A percentile compares a stretch with the other conserved stretches of the same genome.
Conservation (phyloP, 2,888 invertebrate species). For the Globia sparganii region DNA sequence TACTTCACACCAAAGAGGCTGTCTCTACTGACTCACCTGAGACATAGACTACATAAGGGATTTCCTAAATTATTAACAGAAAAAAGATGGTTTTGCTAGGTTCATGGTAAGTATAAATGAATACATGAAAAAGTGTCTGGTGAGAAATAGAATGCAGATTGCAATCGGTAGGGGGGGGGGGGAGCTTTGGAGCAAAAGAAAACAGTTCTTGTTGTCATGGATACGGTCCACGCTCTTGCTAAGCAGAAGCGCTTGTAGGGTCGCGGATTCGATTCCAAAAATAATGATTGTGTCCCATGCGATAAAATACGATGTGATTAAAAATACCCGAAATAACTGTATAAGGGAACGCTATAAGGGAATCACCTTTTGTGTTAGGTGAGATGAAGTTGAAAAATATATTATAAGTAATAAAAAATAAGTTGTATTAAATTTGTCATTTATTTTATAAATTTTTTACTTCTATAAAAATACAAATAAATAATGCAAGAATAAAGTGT, state of each 20-base stretch:
- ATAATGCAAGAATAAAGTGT: constrained; percentile 36
- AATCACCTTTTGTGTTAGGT: not conserved
- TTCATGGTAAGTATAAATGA: not conserved
- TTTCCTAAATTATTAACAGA: constrained; percentile 27
- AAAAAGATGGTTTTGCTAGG: not conserved
- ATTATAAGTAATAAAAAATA: not conserved
- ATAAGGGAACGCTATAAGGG: no score
- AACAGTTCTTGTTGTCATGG: not conserved
- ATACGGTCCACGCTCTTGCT: not conserved
- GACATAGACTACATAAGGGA: constrained; percentile 18
- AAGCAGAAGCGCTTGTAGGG: not conserved
- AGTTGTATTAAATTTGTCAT: constrained; percentile 7
- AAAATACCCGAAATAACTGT: not conserved
- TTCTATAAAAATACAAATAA: constrained; percentile 10
- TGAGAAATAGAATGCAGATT: not conserved
- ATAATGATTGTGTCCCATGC: not conserved
- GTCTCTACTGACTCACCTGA: constrained; percentile 58
- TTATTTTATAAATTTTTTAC: constrained; percentile 26
- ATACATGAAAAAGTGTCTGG: not conserved
- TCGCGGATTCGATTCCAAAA: not conserved
- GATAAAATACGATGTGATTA: not conserved
- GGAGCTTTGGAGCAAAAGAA: not conserved
- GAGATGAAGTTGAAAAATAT: not conserved
- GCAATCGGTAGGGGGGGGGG: no score
- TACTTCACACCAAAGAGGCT: constrained; percentile 42